Percentiles rank a stretch among this genome's conserved stretches.
Conservation (phyloP, 2,113 vertebrate genomes). For the Forbesichthys agassizii region DNA sequence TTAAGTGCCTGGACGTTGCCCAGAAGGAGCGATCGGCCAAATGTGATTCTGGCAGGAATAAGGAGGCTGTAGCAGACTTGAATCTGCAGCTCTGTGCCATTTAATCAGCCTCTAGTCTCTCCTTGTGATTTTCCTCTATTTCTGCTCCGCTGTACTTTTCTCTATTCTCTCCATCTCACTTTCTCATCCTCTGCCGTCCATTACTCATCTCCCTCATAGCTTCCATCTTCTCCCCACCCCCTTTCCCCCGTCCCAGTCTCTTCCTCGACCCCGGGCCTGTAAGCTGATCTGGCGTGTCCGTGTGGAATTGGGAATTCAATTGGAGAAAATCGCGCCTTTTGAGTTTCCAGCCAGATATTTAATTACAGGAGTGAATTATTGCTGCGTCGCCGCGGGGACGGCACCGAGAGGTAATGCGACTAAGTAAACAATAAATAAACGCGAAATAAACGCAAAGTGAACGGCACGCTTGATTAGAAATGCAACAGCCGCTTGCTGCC, state of each 20-base stretch:
- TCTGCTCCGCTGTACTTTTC: neutral
- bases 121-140: conserved; percentile 24
- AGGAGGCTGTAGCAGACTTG: conserved; percentile 6
- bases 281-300: conserved; percentile 64
- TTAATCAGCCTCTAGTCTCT: conserved; percentile 18
- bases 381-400: conserved; percentile 52
- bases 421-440: conserved; percentile 63
- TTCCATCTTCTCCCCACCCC: conserved; percentile 1
- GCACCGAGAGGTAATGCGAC: conserved; percentile 53
- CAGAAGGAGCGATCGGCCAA: conserved; percentile 59
- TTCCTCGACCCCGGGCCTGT: conserved; percentile 27
- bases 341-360: conserved; percentile 69
- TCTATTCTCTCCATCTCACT: neutral
- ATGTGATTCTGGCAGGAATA: conserved; percentile 53
- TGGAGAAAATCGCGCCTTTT: conserved; percentile 64
- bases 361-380: conserved; percentile 63
- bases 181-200: neutral
- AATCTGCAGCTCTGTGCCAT: conserved; percentile 42
- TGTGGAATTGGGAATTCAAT: conserved; percentile 71
- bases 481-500: conserved; percentile 34
- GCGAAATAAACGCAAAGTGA: conserved; percentile 58
- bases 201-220: neutral
- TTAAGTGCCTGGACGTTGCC: conserved; percentile 59
- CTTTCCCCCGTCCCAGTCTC: conserved; percentile 10
- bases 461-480: conserved; percentile 53